Evolutionary conservation across 2,113 vertebrate genomes (phyloP), one percentile per base, ranked within the genome.

Genomic region (Actinemys pallida): DNA sequence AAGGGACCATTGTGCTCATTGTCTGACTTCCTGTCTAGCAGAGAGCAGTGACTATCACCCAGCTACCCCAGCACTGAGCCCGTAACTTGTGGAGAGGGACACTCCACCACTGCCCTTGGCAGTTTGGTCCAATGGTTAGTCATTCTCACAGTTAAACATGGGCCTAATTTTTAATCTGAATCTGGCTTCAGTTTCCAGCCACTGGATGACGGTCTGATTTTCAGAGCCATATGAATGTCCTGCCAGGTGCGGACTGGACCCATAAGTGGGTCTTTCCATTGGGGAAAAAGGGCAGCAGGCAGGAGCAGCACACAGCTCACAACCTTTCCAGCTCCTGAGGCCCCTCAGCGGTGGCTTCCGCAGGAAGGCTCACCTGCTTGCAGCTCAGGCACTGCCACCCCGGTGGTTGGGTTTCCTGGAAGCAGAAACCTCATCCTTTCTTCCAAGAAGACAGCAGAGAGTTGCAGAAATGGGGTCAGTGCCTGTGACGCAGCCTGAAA

Each of bases 221-320:
- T 10, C 65, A 39, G 17, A 72, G n/a, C 65, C 65, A 20, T 10
- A 19, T 10, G 35, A 39, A 19, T 9, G 35, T 22, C 65, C 65
- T 72, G 65, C 65, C 65, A 69, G 35, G 65, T 69, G 35, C 4
- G 2, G 17, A 14, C 14, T 69, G 65, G 35, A 39, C 69, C 59
- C 72, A 42, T 0, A 0, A 49, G 4, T 22, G 62, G 45, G 8
- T 20, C 6, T 11, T 2, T 8, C n/a, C 5, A 8, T 0, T 0
- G 53, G 0, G 5, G 10, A 6, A 11, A 20, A 6, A 17, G 49
- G 65, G 53, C 16, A 56, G 49, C 0, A 20, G n/a, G 0, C 35
- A 3, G 12, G 12, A 29, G 20, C n/a, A 72, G 25, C 39, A 29
- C 19, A 2, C 0, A 0, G 42, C 65, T 31, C 45, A 24, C 17